Percentiles rank a stretch among this genome's conserved stretches.
These are phyloP conservation scores for Auanema freiburgensis DNA, from an alignment of 2,888 invertebrate genomes.

Conservation along the genomic window DNA sequence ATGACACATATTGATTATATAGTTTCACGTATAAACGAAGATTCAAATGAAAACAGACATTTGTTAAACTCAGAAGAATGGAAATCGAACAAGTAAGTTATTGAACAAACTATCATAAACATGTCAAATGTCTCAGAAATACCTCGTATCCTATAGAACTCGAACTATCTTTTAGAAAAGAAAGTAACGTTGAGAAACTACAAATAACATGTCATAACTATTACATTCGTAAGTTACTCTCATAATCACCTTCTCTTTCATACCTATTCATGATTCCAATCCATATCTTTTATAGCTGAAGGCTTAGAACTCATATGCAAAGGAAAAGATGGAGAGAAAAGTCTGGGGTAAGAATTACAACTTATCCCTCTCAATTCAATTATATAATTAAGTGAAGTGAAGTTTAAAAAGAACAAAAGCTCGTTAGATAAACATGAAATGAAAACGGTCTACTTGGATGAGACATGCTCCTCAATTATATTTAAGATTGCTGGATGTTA, in stretches of 20 bases:
- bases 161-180: conserved; percentile 26
- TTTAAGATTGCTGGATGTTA: conserved; percentile 27
- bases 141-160: conserved; percentile 32
- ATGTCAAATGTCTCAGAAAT: conserved; percentile 17
- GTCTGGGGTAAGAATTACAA: conserved; percentile 12
- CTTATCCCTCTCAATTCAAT: not conserved
- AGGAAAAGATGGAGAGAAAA: conserved; percentile 24
- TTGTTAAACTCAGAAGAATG: conserved; percentile 27
- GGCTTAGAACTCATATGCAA: conserved; percentile 9
- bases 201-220: conserved; percentile 44
- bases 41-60: not conserved
- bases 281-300: too few species aligned
- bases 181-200: conserved; percentile 40
- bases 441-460: conserved; percentile 48
- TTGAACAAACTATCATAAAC: not conserved
- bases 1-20: not conserved
- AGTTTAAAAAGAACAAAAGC: conserved; percentile 29
- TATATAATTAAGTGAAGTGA: conserved; percentile 24
- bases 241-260: too few species aligned
- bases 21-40: not conserved
- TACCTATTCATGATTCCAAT: not conserved
- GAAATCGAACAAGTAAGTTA: conserved; percentile 40
- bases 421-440: conserved; percentile 36
- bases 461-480: conserved; percentile 24
- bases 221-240: conserved; percentile 38